Evolutionary conservation across 1,140 invertebrate species (phyloP).

Genomic region (Eriosoma lanigerum): DNA sequence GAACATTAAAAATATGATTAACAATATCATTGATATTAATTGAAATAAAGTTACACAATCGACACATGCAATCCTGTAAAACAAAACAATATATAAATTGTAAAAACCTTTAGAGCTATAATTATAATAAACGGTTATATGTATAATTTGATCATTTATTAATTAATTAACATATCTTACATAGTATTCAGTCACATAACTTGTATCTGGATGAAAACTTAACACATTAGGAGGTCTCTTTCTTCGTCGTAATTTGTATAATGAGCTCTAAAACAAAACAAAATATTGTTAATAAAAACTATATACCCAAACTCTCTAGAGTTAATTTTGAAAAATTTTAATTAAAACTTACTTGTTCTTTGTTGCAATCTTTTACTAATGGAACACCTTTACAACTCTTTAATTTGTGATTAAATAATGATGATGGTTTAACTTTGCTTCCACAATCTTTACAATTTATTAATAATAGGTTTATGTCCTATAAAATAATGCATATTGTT

Average conservation of each 20-base stretch:
- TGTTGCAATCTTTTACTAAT: not conserved
- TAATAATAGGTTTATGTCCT: constrained; percentile 6
- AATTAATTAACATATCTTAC: no score
- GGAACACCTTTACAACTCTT: not conserved
- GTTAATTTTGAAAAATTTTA: not conserved
- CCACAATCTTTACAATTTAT: constrained; percentile 5
- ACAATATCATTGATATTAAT: not conserved
- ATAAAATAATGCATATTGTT: constrained; percentile 11
- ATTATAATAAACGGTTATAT: no score
- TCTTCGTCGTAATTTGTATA: not conserved
- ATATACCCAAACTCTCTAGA: not conserved
- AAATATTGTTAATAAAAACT: not conserved
- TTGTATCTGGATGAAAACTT: constrained; percentile 39
- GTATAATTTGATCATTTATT: no score
- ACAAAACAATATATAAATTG: not conserved
- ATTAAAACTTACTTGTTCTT: not conserved
- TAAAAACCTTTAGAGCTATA: not conserved
- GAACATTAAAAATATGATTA: not conserved
- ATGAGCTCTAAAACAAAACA: not conserved
- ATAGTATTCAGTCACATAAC: constrained; percentile 31
- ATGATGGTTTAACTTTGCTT: constrained; percentile 40
- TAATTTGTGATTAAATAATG: not conserved
- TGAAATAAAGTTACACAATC: not conserved
- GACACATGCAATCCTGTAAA: constrained; percentile 16
- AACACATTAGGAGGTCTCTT: constrained; percentile 33